Conservation (phyloP, 2,797 vertebrate species). For the Sebastiscus tertius region DNA sequence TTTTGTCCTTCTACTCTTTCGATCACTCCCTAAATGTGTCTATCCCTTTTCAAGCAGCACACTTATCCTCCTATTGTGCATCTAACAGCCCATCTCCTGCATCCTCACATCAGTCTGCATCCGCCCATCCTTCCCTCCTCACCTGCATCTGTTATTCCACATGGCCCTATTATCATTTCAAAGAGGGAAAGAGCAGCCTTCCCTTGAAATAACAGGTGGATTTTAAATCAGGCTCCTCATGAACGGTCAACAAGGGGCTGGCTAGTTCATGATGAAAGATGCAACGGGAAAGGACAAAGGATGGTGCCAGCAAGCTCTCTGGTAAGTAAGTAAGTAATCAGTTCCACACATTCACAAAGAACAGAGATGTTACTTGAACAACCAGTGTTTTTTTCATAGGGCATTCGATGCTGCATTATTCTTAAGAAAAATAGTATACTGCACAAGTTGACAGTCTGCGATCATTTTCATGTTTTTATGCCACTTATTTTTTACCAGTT, state of each 20-base stretch:
- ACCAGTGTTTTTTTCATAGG: not conserved
- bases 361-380: not conserved
- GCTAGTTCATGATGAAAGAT: conserved; percentile 55
- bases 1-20: not conserved
- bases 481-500: not conserved
- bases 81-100: not conserved
- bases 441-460: not conserved
- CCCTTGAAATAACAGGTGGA: conserved; percentile 56
- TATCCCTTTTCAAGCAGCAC: not conserved
- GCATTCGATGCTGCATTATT: not conserved
- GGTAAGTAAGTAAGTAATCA: not conserved
- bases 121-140: not conserved
- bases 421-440: not conserved
- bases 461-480: not conserved
- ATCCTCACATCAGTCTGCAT: not conserved
- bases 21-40: not conserved
- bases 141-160: conserved; percentile 71
- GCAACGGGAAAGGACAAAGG: conserved; percentile 41
- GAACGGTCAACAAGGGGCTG: conserved; percentile 52
- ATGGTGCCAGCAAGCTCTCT: conserved; percentile 15
- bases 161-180: conserved; percentile 81
- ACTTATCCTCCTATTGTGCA: not conserved
- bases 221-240: conserved; percentile 66
- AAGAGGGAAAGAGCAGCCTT: conserved; percentile 58
- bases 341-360: not conserved